Evolutionary conservation across 1,140 invertebrate species (phyloP), one percentile per base, ranked within the genome.

Genomic region (Teleopsis dalmanni): DNA sequence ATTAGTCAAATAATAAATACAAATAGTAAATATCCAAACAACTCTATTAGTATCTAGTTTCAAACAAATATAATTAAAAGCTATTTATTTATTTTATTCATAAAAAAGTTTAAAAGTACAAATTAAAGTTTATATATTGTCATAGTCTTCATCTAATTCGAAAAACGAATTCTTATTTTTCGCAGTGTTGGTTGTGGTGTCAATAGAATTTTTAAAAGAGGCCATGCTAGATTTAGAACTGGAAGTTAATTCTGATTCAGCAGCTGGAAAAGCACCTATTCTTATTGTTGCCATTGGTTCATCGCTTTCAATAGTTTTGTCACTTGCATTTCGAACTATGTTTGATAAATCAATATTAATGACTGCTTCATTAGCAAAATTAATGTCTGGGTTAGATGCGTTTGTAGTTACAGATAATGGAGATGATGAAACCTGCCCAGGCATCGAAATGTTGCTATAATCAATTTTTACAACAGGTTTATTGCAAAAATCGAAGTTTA

Each of bases 71-170:
- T n/a, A n/a, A n/a, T n/a, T n/a, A n/a, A n/a, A n/a, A n/a, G n/a
- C n/a, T n/a, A n/a, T n/a, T n/a, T n/a, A n/a, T n/a, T n/a, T n/a
- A n/a, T 34, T 11, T 11, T 4, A 34, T 34, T 34, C 4, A 13
- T 34, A 4, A 11, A n/a, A 11, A 5, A 3, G 33, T 3, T n/a
- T 3, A 11, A 16, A 13, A 34, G 33, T 34, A 16, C 10, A 34
- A 16, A 21, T 26, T 29, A 25, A 40, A 33, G 21, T 50, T 70
- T 56, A 70, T 55, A 70, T 65, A 57, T 70, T 70, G 57, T 70
- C 67, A 62, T 70, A 70, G 57, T 70, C 67, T 64, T 70, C 67
- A 45, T 70, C 67, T 59, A 70, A 61, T 57, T 70, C 66, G 50
- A 70, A 59, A 53, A 54, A 54, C 34, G 65, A 56, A 51, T 59